Evolutionary conservation across 2,797 vertebrate genomes (phyloP), one percentile per base, ranked within the genome.

Genomic region (Pyrocephalus nanus): DNA sequence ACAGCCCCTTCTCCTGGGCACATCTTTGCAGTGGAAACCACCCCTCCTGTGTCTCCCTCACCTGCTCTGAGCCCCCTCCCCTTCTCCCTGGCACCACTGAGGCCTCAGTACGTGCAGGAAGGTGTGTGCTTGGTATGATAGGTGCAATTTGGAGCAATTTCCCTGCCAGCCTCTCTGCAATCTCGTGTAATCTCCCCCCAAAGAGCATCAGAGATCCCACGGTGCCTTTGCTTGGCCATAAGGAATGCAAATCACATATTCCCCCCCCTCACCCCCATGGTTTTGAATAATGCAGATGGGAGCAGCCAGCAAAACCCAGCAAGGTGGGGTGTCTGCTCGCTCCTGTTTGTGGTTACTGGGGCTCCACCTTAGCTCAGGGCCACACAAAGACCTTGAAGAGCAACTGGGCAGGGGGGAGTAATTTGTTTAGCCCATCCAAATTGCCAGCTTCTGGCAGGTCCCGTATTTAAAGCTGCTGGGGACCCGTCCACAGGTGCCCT

Each of bases 181-280:
- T 85, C 83, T 67, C 81, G 6, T 43, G 54, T 38, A 79, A 88
- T 93, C 76, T 88, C 70, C 74, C 72, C 78, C 51, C 34, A 67
- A 43, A 93, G 81, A 69, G 88, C 76, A 92, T 36, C 71, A 72
- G 50, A 85, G 91, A 83, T 77, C 94, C 90, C 93, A 53, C 2
- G 15, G 65, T 16, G 92, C 78, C 62, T 95, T 82, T 55, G 54
- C 72, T 19, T 27, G 80, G 42, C 75, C 40, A 62, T 25, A 22
- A 38, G 45, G 88, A 86, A 96, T 95, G 92, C 92, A 92, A 93
- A 95, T 93, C 84, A 47, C 71, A 40, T 91, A 40, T 40, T n/a
- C 8, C 40, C 90, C 67, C 72, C 36, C 1, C 14, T 11, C 90
- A 64, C 75, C 48, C 0, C 25, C 13, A 9, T 4, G 45, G 50